Evolutionary conservation across 2,888 invertebrate species (phyloP), one percentile per base, ranked within the genome.

Genomic region (Euphydryas editha): DNA sequence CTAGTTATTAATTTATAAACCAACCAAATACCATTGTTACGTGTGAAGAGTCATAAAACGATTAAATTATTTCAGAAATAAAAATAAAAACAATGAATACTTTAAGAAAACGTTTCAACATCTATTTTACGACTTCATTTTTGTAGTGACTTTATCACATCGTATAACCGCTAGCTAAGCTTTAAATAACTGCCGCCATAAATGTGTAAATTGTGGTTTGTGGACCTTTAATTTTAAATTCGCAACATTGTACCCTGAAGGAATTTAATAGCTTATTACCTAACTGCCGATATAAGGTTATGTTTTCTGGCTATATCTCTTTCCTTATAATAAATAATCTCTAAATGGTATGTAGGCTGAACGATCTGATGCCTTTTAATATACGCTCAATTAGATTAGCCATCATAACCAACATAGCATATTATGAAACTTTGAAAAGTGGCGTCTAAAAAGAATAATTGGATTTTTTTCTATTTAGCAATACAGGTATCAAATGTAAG

Each of bases 151-250:
- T 69, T 69, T 69, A 69, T 69, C 64, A 65, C 69, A 61, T 56
- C 61, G 61, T 67, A 64, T 65, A 60, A 44, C 62, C 66, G 59
- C 62, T 67, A 67, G 67, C 39, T n/a, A 59, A 60, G 59, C 65
- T 37, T 56, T 56, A 54, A 18, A 39, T 60, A 62, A 66, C 66
- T 66, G 66, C 49, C 64, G 68, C 68, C 68, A 60, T 66, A 63
- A 70, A 68, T 57, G 59, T 64, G 61, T 62, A 67, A 62, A 67
- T 70, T 67, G 70, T 67, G 67, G 70, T 56, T 67, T 67, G 64
- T 59, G 62, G 51, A 62, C 49, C 57, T 59, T 65, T 70, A 65
- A 62, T 62, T 49, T 55, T 64, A 67, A 62, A 59, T 55, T 49
- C 54, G 47, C 64, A 36, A 56, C 55, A 55, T 20, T n/a, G n/a